phyloP scores from a whole-genome alignment of 1,140 invertebrate species.

The Stratiolaelaps scimitus region DNA sequence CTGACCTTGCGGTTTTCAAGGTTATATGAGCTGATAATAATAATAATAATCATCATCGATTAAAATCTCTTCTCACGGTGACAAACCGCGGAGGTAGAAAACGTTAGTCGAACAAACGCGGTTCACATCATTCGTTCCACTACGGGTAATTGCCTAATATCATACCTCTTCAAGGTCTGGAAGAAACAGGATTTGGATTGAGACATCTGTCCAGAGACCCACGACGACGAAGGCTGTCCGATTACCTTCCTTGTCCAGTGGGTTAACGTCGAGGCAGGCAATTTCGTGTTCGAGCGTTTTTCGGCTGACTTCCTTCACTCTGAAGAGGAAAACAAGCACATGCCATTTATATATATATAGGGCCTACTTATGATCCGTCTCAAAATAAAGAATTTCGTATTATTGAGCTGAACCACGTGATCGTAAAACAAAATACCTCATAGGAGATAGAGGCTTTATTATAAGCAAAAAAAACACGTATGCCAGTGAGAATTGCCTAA shows the following conservation, averaged over 20 bases:
- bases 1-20: too few relatives aligned
- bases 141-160: too few relatives aligned
- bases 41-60: background rate
- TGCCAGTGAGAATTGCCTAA: background rate
- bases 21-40: too few relatives aligned
- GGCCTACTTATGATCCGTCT: too few relatives aligned
- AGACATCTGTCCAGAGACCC: conserved; percentile 95
- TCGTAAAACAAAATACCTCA: background rate
- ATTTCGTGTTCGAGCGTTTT: conserved; percentile 76
- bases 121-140: too few relatives aligned
- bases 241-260: conserved; percentile 48
- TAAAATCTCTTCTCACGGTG: background rate
- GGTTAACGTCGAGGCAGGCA: conserved; percentile 86
- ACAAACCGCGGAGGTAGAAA: too few relatives aligned
- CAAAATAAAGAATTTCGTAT: too few relatives aligned
- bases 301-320: conserved; percentile 41
- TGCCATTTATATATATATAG: too few relatives aligned
- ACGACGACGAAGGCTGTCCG: conserved; percentile 66
- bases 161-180: conserved; percentile 63
- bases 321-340: conserved; percentile 30
- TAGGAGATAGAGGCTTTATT: background rate
- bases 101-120: too few relatives aligned
- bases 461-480: background rate
- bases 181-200: conserved; percentile 65
- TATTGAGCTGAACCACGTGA: too few relatives aligned